phyloP scores from a whole-genome alignment of 1,140 invertebrate species.

The Pachypeltis micranthus region DNA sequence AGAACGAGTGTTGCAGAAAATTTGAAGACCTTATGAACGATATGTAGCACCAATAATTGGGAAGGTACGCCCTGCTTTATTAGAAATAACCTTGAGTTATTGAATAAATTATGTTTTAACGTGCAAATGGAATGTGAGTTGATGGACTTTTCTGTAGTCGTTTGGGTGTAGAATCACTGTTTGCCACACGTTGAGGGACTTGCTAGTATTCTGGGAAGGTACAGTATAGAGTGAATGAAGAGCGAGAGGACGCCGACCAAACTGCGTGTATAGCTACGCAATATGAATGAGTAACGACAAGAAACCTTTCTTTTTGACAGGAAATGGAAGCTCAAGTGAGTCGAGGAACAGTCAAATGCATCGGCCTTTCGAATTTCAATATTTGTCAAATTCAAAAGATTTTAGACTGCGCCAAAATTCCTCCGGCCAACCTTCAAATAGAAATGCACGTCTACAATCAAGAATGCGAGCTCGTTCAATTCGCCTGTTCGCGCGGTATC shows the following conservation, averaged over 20 bases:
- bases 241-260: not conserved
- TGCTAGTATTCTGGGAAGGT: too few species aligned
- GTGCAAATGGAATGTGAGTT: too few species aligned
- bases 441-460: slow-evolving; percentile 75
- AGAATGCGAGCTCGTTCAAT: slow-evolving; percentile 59
- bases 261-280: not conserved
- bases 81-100: too few species aligned
- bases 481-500: slow-evolving; percentile 58
- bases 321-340: slow-evolving; percentile 31
- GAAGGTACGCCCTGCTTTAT: too few species aligned
- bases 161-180: too few species aligned
- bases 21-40: too few species aligned
- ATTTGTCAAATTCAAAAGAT: slow-evolving; percentile 28
- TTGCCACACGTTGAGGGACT: too few species aligned
- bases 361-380: slow-evolving; percentile 36
- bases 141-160: too few species aligned
- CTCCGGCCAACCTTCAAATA: slow-evolving; percentile 43
- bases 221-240: too few species aligned
- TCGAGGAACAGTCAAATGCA: slow-evolving; percentile 25
- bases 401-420: slow-evolving; percentile 24
- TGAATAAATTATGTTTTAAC: too few species aligned
- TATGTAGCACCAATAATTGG: too few species aligned
- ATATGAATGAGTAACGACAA: not conserved
- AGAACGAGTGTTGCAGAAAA: too few species aligned
- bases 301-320: slow-evolving; percentile 22